Base-by-base conservation (phyloP, 2,797 vertebrate species). In the Geotria australis region DNA sequence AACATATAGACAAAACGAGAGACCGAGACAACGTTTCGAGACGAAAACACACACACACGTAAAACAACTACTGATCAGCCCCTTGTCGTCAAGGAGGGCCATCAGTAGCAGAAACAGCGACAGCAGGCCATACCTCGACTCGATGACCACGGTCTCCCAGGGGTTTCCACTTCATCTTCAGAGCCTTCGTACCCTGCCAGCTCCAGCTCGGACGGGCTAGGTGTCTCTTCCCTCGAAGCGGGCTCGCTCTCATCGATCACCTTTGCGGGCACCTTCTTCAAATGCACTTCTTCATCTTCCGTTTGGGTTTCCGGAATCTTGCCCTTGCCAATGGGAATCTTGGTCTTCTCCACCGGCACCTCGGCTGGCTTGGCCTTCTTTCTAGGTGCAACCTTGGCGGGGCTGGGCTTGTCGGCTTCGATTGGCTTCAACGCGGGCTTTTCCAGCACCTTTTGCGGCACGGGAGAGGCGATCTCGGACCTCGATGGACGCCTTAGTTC, bases 201-300 rank as follows among this genome's bases (percentile, higher is more conserved):
- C 57, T 63, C 57, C 68, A 64, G 76, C 59, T 78, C 76, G 7
- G 72, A 72, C 7, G 8, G 58, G 62, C 65, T 15, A 53, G 49
- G 49, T 8, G 15, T 8, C 47, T 57, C 56, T 45, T 73, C 67
- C 6, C 65, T 65, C 61, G 77, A 75, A 65, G 63, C 66, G 64
- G 71, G 62, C 66, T 83, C 74, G 71, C 73, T 76, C 59, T 73
- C 76, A 74, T 61, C 72, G 46, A 65, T 60, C 64, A 78, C 74
- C n/a, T 73, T 74, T 56, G 66, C 63, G 57, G 60, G 64, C 9
- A 47, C 65, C 57, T 70, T 68, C 64, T 61, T 61, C 58, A 67
- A 62, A 58, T 59, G 61, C 56, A 73, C 67, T 62, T 73, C 71
- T 59, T 76, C 72, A 48, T 61, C 69, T 38, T 74, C 66, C 66